These are phyloP conservation scores for Dasypolia templi DNA, from an alignment of 2,888 invertebrate genomes.

Conservation along the genomic window DNA sequence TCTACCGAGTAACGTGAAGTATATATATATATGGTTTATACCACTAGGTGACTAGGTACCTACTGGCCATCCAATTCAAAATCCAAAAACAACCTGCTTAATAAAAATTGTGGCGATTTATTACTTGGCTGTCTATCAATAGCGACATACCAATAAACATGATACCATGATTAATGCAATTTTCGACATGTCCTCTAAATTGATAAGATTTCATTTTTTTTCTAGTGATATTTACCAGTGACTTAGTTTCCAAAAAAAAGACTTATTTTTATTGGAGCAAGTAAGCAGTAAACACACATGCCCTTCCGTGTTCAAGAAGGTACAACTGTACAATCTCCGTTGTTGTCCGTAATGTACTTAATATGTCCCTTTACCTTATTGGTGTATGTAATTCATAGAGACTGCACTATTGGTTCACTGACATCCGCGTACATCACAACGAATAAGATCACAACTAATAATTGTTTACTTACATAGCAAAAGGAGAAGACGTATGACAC, in stretches of 20 bases:
- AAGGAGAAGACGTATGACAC: constrained; percentile 72
- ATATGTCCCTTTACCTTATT: constrained; percentile 29
- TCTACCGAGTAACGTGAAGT: background rate
- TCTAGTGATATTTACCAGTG: constrained; percentile 22
- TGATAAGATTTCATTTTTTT: constrained; percentile 45
- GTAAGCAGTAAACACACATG: background rate
- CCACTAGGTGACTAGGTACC: background rate
- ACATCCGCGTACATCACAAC: constrained; percentile 10
- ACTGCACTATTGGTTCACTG: constrained; percentile 24
- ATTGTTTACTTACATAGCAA: constrained; percentile 76
- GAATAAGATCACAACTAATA: background rate
- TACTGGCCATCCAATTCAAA: background rate
- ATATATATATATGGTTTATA: background rate
- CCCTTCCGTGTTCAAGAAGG: background rate
- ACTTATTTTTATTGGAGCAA: too few species aligned
- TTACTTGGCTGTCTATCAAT: constrained; percentile 45
- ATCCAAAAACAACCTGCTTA: background rate
- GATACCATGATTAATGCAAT: constrained; percentile 43
- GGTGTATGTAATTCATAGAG: constrained; percentile 15
- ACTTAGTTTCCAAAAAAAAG: background rate
- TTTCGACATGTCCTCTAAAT: constrained; percentile 30
- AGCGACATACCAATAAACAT: constrained; percentile 47
- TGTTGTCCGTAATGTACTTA: background rate
- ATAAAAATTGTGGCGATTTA: constrained; percentile 23
- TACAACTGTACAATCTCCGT: background rate